These are phyloP conservation scores for Agrotis exclamationis DNA, from an alignment of 2,888 invertebrate genomes.

Conservation along the genomic window DNA sequence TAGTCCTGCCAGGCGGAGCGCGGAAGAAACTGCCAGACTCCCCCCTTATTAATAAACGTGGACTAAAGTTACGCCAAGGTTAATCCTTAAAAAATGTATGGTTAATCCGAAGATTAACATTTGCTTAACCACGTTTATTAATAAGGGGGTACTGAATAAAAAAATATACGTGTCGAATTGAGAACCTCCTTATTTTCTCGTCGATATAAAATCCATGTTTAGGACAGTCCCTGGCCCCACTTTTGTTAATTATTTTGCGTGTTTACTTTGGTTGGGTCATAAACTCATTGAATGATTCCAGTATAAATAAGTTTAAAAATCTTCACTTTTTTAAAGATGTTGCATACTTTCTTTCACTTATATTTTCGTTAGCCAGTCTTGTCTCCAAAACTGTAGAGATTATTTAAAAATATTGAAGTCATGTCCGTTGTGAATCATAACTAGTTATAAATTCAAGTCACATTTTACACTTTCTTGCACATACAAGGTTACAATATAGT, in stretches of 20 bases:
- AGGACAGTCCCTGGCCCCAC: too few relatives aligned
- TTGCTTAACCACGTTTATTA: too few relatives aligned
- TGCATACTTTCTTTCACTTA: not conserved
- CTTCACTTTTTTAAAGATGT: not conserved
- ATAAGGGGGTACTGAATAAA: too few relatives aligned
- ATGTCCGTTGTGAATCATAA: conserved; percentile 23
- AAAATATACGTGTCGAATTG: too few relatives aligned
- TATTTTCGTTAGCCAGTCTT: not conserved
- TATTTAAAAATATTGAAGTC: conserved; percentile 9
- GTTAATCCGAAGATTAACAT: too few relatives aligned
- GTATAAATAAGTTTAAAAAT: not conserved
- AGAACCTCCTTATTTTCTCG: too few relatives aligned
- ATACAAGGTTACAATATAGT: conserved; percentile 34
- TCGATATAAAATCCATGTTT: too few relatives aligned
- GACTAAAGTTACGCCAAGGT: too few relatives aligned
- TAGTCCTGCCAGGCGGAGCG: too few relatives aligned
- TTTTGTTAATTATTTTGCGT: not conserved
- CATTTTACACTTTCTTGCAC: conserved; percentile 38
- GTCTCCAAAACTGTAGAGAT: not conserved
- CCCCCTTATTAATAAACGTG: too few relatives aligned
- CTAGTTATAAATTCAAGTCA: conserved; percentile 33
- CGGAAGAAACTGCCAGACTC: too few relatives aligned
- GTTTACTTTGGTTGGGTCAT: not conserved
- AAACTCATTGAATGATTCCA: not conserved
- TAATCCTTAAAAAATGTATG: too few relatives aligned